These are phyloP conservation scores for Martes martes DNA, from an alignment of 2,113 vertebrate species.

Conservation along the genomic window DNA sequence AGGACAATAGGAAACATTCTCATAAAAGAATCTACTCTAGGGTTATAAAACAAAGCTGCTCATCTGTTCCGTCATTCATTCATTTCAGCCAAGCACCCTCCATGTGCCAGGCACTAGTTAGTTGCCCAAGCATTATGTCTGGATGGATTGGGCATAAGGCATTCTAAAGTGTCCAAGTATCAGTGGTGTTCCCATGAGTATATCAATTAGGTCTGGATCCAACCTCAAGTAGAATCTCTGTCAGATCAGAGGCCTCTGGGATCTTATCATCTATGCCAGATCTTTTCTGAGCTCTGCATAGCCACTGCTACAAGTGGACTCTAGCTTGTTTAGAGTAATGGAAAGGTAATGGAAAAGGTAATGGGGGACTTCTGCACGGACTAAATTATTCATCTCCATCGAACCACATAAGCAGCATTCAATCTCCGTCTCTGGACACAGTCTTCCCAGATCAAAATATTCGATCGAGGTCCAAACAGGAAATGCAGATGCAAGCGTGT, in stretches of 20 bases:
- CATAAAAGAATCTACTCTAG: neutral
- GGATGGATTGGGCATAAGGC: neutral
- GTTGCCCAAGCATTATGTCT: neutral
- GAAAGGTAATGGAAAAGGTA: conserved; percentile 48
- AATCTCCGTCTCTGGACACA: conserved; percentile 51
- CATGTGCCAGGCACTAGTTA: neutral
- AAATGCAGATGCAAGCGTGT: conserved; percentile 48
- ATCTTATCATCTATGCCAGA: neutral
- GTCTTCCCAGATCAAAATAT: conserved; percentile 56
- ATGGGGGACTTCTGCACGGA: conserved; percentile 57
- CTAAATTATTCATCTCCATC: conserved; percentile 73
- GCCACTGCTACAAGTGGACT: neutral
- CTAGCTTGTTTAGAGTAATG: neutral
- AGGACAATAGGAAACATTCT: neutral
- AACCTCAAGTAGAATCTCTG: neutral
- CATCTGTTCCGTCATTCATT: neutral
- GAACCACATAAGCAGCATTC: conserved; percentile 57
- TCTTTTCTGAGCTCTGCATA: conserved; percentile 14
- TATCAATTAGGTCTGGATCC: neutral
- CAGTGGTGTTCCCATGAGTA: neutral
- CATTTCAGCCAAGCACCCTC: neutral
- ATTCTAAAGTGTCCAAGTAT: neutral
- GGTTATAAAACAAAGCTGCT: neutral
- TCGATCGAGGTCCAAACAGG: conserved; percentile 43
- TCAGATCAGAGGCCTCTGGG: neutral